These are phyloP conservation scores for Rhinoraja longicauda DNA, from an alignment of 2,797 vertebrate genomes.

Conservation along the genomic window DNA sequence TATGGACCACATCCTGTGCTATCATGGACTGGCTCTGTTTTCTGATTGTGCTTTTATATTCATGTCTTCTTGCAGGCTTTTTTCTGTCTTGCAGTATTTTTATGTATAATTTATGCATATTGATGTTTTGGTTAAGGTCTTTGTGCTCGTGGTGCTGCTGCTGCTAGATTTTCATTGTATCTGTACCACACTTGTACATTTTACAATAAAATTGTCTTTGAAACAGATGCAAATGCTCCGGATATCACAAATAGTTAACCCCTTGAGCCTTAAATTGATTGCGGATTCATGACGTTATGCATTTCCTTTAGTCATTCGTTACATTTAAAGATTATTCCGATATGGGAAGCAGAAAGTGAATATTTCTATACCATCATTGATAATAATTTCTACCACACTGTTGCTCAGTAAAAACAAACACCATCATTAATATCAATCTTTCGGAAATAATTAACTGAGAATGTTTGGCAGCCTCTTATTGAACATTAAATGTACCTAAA, in stretches of 20 bases:
- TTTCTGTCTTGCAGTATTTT: too few relatives aligned
- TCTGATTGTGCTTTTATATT: too few relatives aligned
- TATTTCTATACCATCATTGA: background rate
- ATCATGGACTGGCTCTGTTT: too few relatives aligned
- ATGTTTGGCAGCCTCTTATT: background rate
- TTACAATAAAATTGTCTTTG: too few relatives aligned
- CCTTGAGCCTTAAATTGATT: background rate
- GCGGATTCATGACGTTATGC: background rate
- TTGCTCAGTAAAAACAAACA: background rate
- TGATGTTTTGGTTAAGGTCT: too few relatives aligned
- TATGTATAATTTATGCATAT: too few relatives aligned
- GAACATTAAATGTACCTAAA: background rate
- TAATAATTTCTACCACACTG: background rate
- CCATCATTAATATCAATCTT: background rate
- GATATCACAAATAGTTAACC: background rate
- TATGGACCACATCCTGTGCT: too few relatives aligned
- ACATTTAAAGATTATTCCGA: background rate
- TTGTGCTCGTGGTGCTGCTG: too few relatives aligned
- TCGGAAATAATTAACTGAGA: background rate
- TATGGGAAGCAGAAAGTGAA: background rate
- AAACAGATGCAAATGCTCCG: background rate
- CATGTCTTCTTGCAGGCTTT: too few relatives aligned
- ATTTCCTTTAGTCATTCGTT: background rate
- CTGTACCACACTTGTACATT: too few relatives aligned
- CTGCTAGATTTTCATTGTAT: too few relatives aligned